A percentile compares a stretch with the other conserved stretches of the same genome.
Conservation (phyloP, 2,888 invertebrate genomes). For the Epiblema foenella region DNA sequence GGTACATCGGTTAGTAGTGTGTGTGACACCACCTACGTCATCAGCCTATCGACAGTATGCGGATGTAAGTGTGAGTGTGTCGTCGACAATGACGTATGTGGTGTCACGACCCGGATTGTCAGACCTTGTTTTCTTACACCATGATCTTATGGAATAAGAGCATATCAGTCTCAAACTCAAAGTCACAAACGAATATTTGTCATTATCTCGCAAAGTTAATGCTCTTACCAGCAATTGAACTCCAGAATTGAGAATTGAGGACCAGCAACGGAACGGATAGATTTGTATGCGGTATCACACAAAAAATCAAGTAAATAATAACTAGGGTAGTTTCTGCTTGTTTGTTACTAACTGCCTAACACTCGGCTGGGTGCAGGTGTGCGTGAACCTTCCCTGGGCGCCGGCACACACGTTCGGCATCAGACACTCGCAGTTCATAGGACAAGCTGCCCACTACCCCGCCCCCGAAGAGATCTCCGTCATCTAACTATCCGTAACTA, state of each 20-base stretch:
- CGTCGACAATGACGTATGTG: too few relatives aligned
- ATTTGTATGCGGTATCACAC: not conserved
- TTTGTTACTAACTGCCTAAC: conserved; percentile 43
- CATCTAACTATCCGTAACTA: conserved; percentile 60
- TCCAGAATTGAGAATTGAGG: too few relatives aligned
- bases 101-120: too few relatives aligned
- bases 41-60: too few relatives aligned
- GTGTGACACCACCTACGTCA: too few relatives aligned
- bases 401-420: conserved; percentile 92
- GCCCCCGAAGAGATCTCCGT: conserved; percentile 74
- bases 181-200: not conserved
- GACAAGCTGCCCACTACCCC: conserved; percentile 75
- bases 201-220: not conserved
- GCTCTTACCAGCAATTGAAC: not conserved
- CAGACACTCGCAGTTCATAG: conserved; percentile 89
- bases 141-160: too few relatives aligned
- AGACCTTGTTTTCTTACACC: too few relatives aligned
- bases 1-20: too few relatives aligned
- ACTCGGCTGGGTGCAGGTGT: conserved; percentile 72
- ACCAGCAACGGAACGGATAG: too few relatives aligned
- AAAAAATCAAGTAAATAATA: not conserved
- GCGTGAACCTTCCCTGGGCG: conserved; percentile 85
- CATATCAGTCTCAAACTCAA: not conserved
- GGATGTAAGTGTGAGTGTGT: too few relatives aligned
- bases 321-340: not conserved